Evolutionary conservation across 2,888 invertebrate genomes (phyloP), one percentile per base, ranked within the genome.

Genomic region (Aphelenchoides bicaudatus): DNA sequence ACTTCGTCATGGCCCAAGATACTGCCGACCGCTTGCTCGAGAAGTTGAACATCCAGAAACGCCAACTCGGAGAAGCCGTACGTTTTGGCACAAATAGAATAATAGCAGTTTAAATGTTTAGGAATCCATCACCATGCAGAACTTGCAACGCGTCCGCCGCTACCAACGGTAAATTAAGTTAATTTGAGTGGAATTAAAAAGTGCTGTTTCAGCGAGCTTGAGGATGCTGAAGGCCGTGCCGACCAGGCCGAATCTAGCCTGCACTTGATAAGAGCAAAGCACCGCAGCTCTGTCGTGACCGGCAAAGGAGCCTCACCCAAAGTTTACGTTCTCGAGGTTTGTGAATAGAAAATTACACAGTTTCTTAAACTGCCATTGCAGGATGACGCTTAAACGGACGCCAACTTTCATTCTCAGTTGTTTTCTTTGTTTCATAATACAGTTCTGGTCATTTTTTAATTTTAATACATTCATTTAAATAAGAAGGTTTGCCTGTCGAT

Each of bases 201-300:
- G n/a, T n/a, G n/a, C n/a, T n/a, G n/a, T n/a, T n/a, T n/a, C n/a
- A n/a, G 93, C 79, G 93, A 94, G 84, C 84, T 94, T 81, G 93
- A 94, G 58, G 92, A 93, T 54, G 93, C 93, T 71, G 93, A 94
- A 82, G 92, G 92, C 82, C 89, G 93, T 75, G 92, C 92, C 77
- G 92, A 93, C 79, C 59, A 60, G 38, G 66, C 65, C 49, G 65
- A 65, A 46, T 64, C 56, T 49, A 91, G 89, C 83, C 86, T 93
- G 81, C 87, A 88, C 76, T 85, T 93, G 82, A 91, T 93, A 85
- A 88, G 93, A 79, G 91, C 93, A 84, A 93, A 94, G 86, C 93
- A 93, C 85, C 91, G 93, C 39, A 63, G 66, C 48, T 75, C 78
- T 37, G 72, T 74, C 6, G 71, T 73, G 53, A 64, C 73, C 46